phyloP scores from a whole-genome alignment of 2,797 vertebrate genomes.

The Pithecia hirsuta region DNA sequence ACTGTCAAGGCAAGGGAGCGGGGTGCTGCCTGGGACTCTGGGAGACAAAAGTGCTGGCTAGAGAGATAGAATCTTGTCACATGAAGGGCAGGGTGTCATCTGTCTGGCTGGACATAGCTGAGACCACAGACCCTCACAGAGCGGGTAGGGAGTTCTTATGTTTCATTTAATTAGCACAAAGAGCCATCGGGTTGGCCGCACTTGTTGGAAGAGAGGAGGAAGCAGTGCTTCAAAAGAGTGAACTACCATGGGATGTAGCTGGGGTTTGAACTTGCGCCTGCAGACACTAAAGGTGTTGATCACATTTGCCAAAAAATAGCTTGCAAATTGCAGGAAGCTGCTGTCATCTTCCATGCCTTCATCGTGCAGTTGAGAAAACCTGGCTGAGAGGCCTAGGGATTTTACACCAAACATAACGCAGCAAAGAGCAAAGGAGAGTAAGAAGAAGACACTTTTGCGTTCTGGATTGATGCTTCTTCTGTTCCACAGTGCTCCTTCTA shows the following conservation, averaged over 20 bases:
- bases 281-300: neutral
- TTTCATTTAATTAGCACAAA: neutral
- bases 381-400: neutral
- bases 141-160: neutral
- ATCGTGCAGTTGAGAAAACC: neutral
- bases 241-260: neutral
- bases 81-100: fast-evolving
- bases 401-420: neutral
- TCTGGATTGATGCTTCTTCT: neutral
- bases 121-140: neutral
- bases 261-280: neutral
- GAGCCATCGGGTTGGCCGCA: neutral
- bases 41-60: neutral
- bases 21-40: neutral
- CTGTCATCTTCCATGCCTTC: fast-evolving
- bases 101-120: neutral
- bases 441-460: neutral
- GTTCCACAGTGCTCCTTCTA: neutral
- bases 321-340: neutral
- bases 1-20: neutral
- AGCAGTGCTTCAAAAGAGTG: neutral
- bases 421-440: neutral
- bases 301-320: neutral
- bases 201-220: neutral
- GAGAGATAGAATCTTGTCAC: neutral